These are phyloP conservation scores for Serranus cabrilla DNA, from an alignment of 2,797 vertebrate genomes.

Conservation along the genomic window DNA sequence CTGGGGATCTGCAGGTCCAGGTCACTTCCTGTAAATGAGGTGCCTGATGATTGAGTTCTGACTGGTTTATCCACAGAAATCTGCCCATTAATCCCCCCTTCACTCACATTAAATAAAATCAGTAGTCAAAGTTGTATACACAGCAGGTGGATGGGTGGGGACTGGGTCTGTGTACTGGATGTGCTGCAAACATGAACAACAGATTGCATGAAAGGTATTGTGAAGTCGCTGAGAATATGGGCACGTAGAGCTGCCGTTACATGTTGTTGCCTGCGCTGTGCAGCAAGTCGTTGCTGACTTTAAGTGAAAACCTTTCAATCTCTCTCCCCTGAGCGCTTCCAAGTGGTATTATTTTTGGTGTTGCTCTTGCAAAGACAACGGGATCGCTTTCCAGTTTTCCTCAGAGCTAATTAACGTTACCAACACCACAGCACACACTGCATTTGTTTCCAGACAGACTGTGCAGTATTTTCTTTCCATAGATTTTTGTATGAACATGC, in stretches of 20 bases:
- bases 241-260: background rate
- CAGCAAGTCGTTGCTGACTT: background rate
- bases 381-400: too few species aligned
- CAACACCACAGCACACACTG: too few species aligned
- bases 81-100: constrained; percentile 59
- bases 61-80: constrained; percentile 54
- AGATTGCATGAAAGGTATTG: constrained; percentile 32
- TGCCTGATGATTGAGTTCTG: constrained; percentile 61
- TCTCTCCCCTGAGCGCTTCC: too few species aligned
- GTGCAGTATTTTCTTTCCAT: too few species aligned
- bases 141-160: constrained; percentile 41
- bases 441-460: too few species aligned
- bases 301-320: too few species aligned
- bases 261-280: background rate
- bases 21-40: constrained; percentile 64
- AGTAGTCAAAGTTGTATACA: constrained; percentile 64
- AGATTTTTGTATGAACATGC: too few species aligned
- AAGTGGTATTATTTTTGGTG: too few species aligned
- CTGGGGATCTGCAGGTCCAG: constrained; percentile 62
- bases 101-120: constrained; percentile 61
- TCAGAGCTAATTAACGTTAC: too few species aligned
- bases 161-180: background rate
- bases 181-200: background rate
- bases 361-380: too few species aligned
- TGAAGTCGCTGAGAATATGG: constrained; percentile 1